Base-by-base conservation (phyloP, 2,888 invertebrate genomes). In the Ormyrus rosae region DNA sequence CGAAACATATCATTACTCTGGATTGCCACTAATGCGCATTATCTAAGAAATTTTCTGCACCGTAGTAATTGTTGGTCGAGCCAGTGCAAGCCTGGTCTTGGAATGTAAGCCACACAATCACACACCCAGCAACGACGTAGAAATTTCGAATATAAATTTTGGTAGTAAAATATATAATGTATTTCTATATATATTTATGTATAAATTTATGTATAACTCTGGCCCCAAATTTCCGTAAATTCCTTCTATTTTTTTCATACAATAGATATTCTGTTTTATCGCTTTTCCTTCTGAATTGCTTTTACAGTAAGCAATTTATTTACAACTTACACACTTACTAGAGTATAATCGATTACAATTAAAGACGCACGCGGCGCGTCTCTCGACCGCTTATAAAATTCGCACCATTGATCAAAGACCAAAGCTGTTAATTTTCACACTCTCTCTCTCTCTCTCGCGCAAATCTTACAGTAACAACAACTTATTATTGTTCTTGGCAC, bases 121-220 rank as follows among this genome's bases (percentile, higher is more conserved):
- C 86, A 86, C 86, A 87, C 84, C 85, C 86, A 86, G 85, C 87
- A 89, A 89, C 87, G 86, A 89, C 86, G 85, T 89, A 89, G 87
- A 90, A 90, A 90, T 90, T 90, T 90, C 86, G 88, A 89, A 88
- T 90, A 90, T 90, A 90, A 90, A 90, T 90, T 90, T 90, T 89
- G 87, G 87, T 90, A 89, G 85, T 90, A 89, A 90, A 90, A 89
- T 88, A 90, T 89, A 89, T 82, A 67, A 50, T 80, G 65, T 89
- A 86, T 87, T 85, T 87, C 80, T 86, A 80, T 85, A 83, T 85
- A 84, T 83, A 84, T 86, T 85, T 85, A 86, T 87, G 85, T 88
- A 88, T 88, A 87, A 87, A 86, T 88, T 87, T 76, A 82, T 80
- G 72, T 82, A 79, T 82, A 79, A 81, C 78, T 82, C 80, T 82